phyloP scores from a whole-genome alignment of 2,888 invertebrate species.

The Tanaodytes sp. region DNA sequence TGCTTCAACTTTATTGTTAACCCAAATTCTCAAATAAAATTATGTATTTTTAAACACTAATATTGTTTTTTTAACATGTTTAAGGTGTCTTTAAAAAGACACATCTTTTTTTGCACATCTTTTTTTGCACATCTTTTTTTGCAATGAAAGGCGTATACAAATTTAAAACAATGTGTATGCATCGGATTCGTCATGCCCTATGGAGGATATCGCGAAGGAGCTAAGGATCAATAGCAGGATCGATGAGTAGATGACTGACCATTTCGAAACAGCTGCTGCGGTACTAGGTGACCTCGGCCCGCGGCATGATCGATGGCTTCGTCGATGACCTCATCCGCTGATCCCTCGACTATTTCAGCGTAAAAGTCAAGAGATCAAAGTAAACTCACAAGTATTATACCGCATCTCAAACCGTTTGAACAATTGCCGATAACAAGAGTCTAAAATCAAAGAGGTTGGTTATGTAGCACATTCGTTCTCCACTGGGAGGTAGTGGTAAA shows the following conservation, averaged over 20 bases:
- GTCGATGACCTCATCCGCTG: slow-evolving; percentile 62
- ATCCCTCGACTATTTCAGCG: slow-evolving; percentile 48
- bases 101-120: too few relatives aligned
- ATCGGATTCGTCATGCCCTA: slow-evolving; percentile 30
- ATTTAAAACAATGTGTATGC: slow-evolving; percentile 35
- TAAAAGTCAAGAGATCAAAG: slow-evolving; percentile 48
- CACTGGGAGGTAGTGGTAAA: too few relatives aligned
- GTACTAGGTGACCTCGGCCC: slow-evolving; percentile 63
- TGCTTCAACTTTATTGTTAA: too few relatives aligned
- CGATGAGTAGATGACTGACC: slow-evolving; percentile 70
- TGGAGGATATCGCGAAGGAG: slow-evolving; percentile 59
- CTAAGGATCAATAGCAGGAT: slow-evolving; percentile 65
- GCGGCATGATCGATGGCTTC: slow-evolving; percentile 69
- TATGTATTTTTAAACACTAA: too few relatives aligned
- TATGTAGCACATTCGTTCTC: slow-evolving; percentile 35
- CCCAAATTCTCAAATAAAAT: too few relatives aligned
- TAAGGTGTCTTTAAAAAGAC: too few relatives aligned
- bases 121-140: too few relatives aligned
- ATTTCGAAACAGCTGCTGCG: slow-evolving; percentile 67
- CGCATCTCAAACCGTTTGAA: slow-evolving; percentile 25
- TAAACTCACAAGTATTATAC: slow-evolving; percentile 23
- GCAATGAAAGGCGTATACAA: too few relatives aligned
- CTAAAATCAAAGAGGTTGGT: slow-evolving; percentile 35
- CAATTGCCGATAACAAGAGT: slow-evolving; percentile 35
- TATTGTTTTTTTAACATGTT: too few relatives aligned